Evolutionary conservation across 2,113 vertebrate species (phyloP), one percentile per base, ranked within the genome.

Genomic region (Excalfactoria chinensis): DNA sequence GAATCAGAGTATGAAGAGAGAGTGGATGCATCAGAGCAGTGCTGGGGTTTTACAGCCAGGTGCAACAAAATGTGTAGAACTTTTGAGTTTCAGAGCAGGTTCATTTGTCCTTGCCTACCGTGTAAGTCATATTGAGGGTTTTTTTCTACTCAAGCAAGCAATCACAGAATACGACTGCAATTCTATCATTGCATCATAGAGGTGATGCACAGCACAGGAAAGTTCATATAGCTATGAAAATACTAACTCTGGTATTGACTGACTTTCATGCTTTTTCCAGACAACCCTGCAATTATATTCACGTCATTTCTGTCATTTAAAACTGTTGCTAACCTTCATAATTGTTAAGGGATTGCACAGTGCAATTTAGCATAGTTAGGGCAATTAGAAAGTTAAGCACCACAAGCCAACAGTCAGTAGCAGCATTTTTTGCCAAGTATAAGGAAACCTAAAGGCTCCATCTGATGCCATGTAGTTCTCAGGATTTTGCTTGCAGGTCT

Each of bases 271-370:
- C 26, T 74, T 88, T 66, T 85, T 53, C 12, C 8, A 67, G 43
- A 60, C 46, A 85, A 44, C 49, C 15, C 34, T 71, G 32, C 2
- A 4, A 71, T 80, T 84, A 51, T 35, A 53, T 37, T 80, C 83
- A 85, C 91, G 79, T 32, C 16, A 68, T 80, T 93, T 89, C 69
- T 86, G 91, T 67, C 75, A 91, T 71, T 79, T 92, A 85, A 95
- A 92, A 89, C 78, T 74, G 22, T 63, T 88, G n/a, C 72, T 74
- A 74, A n/a, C 72, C 66, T 76, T 70, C 21, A 44, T 87, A 96
- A 96, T 93, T 73, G 84, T 87, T 93, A 60, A 71, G 93, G 78
- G 89, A 95, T 71, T 90, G 7, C 67, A 51, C 71, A 70, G 60
- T n/a, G 64, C 84, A 93, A 66, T 89, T 94, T 84, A 58, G 35